Evolutionary conservation across 2,113 vertebrate species (phyloP).

Genomic region (Brachyhypopomus gauderio): DNA sequence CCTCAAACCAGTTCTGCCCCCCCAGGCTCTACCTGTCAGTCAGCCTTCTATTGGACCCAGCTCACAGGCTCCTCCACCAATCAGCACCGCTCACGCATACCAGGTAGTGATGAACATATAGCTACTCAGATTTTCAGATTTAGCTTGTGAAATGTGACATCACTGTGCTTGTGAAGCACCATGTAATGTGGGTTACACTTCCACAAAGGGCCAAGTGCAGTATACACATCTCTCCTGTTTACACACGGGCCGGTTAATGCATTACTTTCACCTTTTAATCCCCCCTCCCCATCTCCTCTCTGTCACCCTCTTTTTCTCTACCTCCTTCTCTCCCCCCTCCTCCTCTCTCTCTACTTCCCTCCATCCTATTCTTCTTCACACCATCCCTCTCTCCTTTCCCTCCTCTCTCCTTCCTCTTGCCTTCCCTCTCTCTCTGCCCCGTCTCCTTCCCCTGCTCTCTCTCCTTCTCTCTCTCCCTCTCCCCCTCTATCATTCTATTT

Average conservation of each 20-base stretch:
- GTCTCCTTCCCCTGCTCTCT: background rate
- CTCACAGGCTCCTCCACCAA: slow-evolving; percentile 69
- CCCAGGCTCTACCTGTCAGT: slow-evolving; percentile 58
- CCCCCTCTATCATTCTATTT: too few relatives aligned
- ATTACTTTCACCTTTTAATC: background rate
- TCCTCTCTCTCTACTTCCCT: background rate
- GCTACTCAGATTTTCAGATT: too few relatives aligned
- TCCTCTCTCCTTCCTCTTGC: too few relatives aligned
- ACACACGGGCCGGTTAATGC: too few relatives aligned
- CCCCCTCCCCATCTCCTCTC: background rate
- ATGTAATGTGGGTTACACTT: too few relatives aligned
- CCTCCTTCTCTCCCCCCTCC: background rate
- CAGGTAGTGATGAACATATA: slow-evolving; percentile 59
- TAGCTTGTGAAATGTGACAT: too few relatives aligned
- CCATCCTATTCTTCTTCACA: too few relatives aligned
- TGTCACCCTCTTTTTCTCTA: background rate
- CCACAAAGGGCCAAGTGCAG: too few relatives aligned
- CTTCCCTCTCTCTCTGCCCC: background rate
- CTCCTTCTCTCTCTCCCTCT: too few relatives aligned
- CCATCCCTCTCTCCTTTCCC: too few relatives aligned
- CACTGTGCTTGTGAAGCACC: too few relatives aligned
- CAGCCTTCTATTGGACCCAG: slow-evolving; percentile 61
- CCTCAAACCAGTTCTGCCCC: slow-evolving; percentile 77
- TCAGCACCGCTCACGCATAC: slow-evolving; percentile 64
- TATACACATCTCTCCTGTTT: too few relatives aligned